Base-by-base conservation (phyloP, 2,797 vertebrate species). In the Cryptoprocta ferox region DNA sequence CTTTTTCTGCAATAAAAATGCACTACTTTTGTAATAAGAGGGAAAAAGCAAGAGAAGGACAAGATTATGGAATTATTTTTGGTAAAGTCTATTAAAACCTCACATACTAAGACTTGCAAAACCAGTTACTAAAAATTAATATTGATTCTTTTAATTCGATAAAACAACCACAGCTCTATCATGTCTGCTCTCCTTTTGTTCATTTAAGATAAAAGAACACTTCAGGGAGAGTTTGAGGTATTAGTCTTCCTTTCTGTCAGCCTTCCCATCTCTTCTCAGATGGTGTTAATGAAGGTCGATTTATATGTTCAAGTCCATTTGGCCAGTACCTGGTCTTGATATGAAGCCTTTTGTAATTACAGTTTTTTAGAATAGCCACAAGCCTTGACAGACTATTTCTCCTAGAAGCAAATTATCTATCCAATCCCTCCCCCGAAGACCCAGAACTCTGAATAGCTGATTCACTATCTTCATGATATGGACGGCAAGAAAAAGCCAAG, bases 131-230 rank as follows among this genome's bases (percentile, higher is more conserved):
- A 50, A 93, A 95, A 85, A 48, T 88, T 53, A 87, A 68, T 78
- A 92, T 91, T 95, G 59, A 68, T 89, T 94, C 82, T 66, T 83
- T 95, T 80, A 85, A 79, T 91, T 37, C 61, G 66, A 66, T 95
- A 39, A 93, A 95, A 80, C n/a, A 83, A 32, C 68, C 37, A 68
- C 1, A 39, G 50, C 32, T 48, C 16, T 48, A 45, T 83, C 30
- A 32, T 15, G 4, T 83, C 66, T 53, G 37, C 24, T 53, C 15
- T 91, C 42, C 21, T 94, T 96, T 85, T 89, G 32, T 81, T 81
- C 63, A 79, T 48, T 94, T 94, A 93, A 75, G 42, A 84, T 76
- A 50, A 80, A 92, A 93, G 83, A 89, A 12, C 50, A 19, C 42
- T 87, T 94, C 15, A 59, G 35, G 78, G 35, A 82, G 39, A 78